Evolutionary conservation across 1,140 invertebrate species (phyloP).

Genomic region (Penaeus indicus): DNA sequence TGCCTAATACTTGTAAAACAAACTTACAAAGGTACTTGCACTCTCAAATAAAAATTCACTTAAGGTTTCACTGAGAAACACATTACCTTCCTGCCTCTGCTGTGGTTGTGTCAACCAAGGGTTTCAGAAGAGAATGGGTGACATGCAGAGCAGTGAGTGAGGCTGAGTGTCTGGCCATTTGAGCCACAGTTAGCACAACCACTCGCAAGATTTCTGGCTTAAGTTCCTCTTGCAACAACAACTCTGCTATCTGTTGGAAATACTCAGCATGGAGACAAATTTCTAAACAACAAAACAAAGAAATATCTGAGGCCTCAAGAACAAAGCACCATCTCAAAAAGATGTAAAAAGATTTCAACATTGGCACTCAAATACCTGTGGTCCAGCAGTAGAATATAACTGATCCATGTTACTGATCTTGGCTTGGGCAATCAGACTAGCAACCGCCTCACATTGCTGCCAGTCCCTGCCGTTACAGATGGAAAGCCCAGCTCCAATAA

Average conservation of each 20-base stretch:
- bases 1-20: background rate
- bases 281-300: background rate
- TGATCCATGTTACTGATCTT: constrained; percentile 16
- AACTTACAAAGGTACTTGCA: background rate
- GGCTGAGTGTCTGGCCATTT: constrained; percentile 33
- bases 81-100: background rate
- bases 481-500: constrained; percentile 39
- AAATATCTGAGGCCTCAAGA: no score
- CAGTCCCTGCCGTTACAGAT: constrained; percentile 42
- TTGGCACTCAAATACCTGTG: constrained; percentile 35
- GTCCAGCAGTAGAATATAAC: constrained; percentile 34
- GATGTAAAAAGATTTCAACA: background rate
- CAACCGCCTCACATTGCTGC: constrained; percentile 43
- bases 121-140: constrained; percentile 18
- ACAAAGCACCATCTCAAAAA: background rate
- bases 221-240: constrained; percentile 5
- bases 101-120: constrained; percentile 26
- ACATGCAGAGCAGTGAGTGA: constrained; percentile 38
- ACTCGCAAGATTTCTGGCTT: constrained; percentile 36
- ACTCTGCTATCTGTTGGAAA: constrained; percentile 18
- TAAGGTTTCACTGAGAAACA: no score
- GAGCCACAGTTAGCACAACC: constrained; percentile 29
- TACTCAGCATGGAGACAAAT: background rate
- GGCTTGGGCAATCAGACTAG: constrained; percentile 34
- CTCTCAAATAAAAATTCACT: no score